Percentiles rank a stretch among this genome's conserved stretches.
phyloP scores from a whole-genome alignment of 1,140 invertebrate species.

The Ladona fulva region DNA sequence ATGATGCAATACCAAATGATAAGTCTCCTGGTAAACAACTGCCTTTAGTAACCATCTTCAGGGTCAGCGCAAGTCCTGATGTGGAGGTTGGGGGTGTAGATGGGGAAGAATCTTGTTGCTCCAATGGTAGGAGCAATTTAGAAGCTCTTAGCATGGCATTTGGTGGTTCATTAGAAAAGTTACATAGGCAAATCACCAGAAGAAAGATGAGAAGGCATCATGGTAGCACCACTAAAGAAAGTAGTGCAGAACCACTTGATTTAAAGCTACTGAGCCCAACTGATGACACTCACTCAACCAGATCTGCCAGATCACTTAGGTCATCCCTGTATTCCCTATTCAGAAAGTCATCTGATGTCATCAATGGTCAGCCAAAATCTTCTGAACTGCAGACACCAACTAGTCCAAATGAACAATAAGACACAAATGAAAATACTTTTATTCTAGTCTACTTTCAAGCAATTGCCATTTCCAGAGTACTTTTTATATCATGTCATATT shows the following conservation, averaged over 20 bases:
- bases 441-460: no score
- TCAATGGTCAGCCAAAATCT: not conserved
- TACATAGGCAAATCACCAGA: not conserved
- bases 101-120: not conserved
- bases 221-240: not conserved
- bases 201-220: not conserved
- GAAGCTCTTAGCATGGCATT: not conserved
- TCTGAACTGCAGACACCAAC: not conserved
- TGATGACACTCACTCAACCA: not conserved
- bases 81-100: not conserved
- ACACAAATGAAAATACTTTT: no score
- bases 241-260: not conserved
- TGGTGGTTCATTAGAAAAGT: not conserved
- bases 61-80: not conserved
- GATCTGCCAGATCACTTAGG: not conserved
- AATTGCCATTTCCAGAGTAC: no score
- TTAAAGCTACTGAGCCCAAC: not conserved
- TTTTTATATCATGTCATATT: no score
- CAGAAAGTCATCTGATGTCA: not conserved
- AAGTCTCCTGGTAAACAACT: not conserved
- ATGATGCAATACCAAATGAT: not conserved
- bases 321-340: not conserved
- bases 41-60: not conserved
- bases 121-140: not conserved
- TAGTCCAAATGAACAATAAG: no score